Percentiles rank a stretch among this genome's conserved stretches.
Evolutionary conservation across 2,797 vertebrate genomes (phyloP).

Genomic region (Girardinus metallicus): DNA sequence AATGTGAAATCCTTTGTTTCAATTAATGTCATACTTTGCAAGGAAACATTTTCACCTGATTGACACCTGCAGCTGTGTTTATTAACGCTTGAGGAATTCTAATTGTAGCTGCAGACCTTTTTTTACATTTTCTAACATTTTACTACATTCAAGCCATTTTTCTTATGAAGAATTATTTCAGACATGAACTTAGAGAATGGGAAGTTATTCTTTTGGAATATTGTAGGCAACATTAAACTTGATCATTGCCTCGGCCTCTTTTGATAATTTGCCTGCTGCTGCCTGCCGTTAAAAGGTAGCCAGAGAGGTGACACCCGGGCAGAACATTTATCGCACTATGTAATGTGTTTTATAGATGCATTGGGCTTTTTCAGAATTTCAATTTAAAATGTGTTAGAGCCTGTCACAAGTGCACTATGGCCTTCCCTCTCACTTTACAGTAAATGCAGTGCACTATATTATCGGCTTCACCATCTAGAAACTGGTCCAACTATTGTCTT

Average conservation of each 20-base stretch:
- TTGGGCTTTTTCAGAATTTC: background rate
- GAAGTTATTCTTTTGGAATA: background rate
- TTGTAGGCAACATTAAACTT: background rate
- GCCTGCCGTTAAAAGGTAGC: background rate
- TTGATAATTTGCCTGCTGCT: background rate
- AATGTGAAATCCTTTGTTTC: too few relatives aligned
- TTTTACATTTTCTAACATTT: conserved; percentile 30
- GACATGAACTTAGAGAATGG: background rate
- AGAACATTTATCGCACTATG: background rate
- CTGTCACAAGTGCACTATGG: too few relatives aligned
- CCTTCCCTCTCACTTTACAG: too few relatives aligned
- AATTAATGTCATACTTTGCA: conserved; percentile 49
- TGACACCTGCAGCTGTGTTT: conserved; percentile 58
- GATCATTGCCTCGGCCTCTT: background rate
- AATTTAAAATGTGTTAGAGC: too few relatives aligned
- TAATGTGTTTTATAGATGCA: background rate
- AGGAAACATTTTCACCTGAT: conserved; percentile 56
- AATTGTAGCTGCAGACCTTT: conserved; percentile 62
- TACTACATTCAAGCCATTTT: background rate
- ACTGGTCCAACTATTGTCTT: too few relatives aligned
- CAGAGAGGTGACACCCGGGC: background rate
- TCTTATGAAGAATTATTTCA: background rate
- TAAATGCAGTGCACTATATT: too few relatives aligned
- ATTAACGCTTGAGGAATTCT: conserved; percentile 66
- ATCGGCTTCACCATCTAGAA: too few relatives aligned